Percentiles rank a stretch among this genome's conserved stretches.
Evolutionary conservation across 2,888 invertebrate genomes (phyloP).

Genomic region (Matsumyia berberina): DNA sequence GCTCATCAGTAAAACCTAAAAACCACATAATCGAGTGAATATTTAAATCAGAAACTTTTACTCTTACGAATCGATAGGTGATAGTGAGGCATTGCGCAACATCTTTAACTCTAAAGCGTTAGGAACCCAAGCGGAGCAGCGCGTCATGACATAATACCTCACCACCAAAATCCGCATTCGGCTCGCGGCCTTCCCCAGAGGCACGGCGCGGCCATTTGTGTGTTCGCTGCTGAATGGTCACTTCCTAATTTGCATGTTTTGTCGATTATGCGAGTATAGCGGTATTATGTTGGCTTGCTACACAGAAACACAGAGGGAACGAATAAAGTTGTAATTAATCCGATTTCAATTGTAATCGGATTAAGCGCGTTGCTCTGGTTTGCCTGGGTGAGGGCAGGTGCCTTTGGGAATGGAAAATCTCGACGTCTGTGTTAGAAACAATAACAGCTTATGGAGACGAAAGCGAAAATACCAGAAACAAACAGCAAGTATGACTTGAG

Average conservation of each 20-base stretch:
- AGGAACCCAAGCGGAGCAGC: constrained; percentile 3
- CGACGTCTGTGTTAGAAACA: too few relatives aligned
- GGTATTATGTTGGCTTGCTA: constrained; percentile 3
- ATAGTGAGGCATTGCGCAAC: constrained; percentile 37
- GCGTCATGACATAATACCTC: constrained; percentile 27
- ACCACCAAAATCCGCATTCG: constrained; percentile 46
- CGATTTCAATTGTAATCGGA: constrained; percentile 35
- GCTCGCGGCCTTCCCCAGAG: constrained; percentile 24
- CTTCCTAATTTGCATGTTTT: constrained; percentile 36
- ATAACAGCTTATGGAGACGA: too few relatives aligned
- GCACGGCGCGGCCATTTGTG: constrained; percentile 12
- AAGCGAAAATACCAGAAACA: too few relatives aligned
- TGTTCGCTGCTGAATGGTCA: background rate
- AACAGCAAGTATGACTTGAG: background rate
- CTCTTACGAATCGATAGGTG: constrained; percentile 48
- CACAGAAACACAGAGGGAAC: background rate
- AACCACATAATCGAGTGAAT: constrained; percentile 40
- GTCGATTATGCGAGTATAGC: constrained; percentile 16
- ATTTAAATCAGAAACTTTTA: constrained; percentile 56
- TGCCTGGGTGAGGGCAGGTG: too few relatives aligned
- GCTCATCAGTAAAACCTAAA: constrained; percentile 20
- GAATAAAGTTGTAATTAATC: constrained; percentile 6
- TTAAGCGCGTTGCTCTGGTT: constrained; percentile 19
- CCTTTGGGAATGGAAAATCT: too few relatives aligned
- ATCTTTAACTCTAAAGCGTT: constrained; percentile 26